These are phyloP conservation scores for Neosalanx taihuensis DNA, from an alignment of 2,797 vertebrate species.

Conservation along the genomic window DNA sequence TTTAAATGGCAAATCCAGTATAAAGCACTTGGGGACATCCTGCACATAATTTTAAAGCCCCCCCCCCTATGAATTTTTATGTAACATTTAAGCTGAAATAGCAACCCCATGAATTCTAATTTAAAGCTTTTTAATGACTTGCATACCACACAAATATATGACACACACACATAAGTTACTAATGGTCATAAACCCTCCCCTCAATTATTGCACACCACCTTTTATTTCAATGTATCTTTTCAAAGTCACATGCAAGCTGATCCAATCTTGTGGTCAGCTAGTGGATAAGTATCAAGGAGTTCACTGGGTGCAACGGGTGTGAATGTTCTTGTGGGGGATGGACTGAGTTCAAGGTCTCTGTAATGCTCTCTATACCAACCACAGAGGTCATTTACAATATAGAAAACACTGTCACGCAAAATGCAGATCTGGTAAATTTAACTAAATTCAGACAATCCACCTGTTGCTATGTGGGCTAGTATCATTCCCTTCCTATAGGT, in stretches of 20 bases:
- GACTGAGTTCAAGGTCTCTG: slow-evolving; percentile 21
- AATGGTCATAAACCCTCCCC: too few species aligned
- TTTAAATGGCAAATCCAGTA: not conserved
- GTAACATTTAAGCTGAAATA: too few species aligned
- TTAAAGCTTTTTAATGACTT: too few species aligned
- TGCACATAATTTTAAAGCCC: too few species aligned
- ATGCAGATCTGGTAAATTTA: slow-evolving; percentile 28
- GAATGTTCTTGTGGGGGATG: slow-evolving; percentile 20
- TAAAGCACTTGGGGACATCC: too few species aligned
- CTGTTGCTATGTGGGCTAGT: slow-evolving; percentile 15
- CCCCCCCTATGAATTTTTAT: too few species aligned
- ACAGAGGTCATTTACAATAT: slow-evolving; percentile 19
- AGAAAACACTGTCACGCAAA: slow-evolving; percentile 14
- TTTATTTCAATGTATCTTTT: slow-evolving; percentile 21
- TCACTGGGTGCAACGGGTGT: slow-evolving; percentile 21
- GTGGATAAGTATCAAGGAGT: slow-evolving; percentile 18
- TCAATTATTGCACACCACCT: slow-evolving; percentile 3
- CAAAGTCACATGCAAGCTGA: slow-evolving; percentile 26
- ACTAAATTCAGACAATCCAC: slow-evolving; percentile 22
- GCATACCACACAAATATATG: not conserved
- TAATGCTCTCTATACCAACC: slow-evolving; percentile 27
- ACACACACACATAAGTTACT: too few species aligned
- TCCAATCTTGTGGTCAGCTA: slow-evolving; percentile 24
- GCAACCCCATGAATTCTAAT: too few species aligned
- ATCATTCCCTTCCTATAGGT: slow-evolving; percentile 27